Evolutionary conservation across 2,888 invertebrate species (phyloP).

Genomic region (Dermolepida albohirtum): DNA sequence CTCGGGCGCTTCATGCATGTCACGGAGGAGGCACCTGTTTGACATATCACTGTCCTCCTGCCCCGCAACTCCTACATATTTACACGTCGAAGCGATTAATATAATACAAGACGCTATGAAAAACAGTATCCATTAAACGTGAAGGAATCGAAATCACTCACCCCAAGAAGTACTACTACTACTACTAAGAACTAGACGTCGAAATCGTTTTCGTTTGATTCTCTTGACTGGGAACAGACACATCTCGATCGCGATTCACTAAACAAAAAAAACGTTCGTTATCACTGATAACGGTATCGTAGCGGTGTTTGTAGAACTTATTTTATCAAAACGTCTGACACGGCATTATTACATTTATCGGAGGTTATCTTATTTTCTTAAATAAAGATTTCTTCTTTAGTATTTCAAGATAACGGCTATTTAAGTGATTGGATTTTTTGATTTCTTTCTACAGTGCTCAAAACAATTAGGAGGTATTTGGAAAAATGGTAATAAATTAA

Average conservation of each 20-base stretch:
- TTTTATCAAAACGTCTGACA: conserved; percentile 24
- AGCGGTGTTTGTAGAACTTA: conserved; percentile 4
- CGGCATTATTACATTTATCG: conserved; percentile 12
- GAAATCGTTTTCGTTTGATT: conserved; percentile 14
- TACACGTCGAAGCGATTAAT: conserved; percentile 9
- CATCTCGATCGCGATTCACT: conserved; percentile 16
- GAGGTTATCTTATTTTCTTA: conserved; percentile 13
- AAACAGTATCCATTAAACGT: background rate
- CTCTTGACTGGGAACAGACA: conserved; percentile 30
- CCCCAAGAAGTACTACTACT: conserved; percentile 21
- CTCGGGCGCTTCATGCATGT: conserved; percentile 45
- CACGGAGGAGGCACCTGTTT: conserved; percentile 47
- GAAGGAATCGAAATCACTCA: conserved; percentile 7
- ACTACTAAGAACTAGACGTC: conserved; percentile 3
- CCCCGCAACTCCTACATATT: background rate
- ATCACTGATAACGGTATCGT: conserved; percentile 26
- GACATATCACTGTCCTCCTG: conserved; percentile 3
- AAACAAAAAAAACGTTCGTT: conserved; percentile 15
- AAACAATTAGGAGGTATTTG: too few relatives aligned
- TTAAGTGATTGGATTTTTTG: too few relatives aligned
- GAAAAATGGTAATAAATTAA: too few relatives aligned
- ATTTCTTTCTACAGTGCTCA: too few relatives aligned
- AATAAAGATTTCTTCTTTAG: background rate
- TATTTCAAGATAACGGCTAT: too few relatives aligned
- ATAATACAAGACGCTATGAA: background rate